phyloP scores from a whole-genome alignment of 2,888 invertebrate genomes.

The Melieria picta region DNA sequence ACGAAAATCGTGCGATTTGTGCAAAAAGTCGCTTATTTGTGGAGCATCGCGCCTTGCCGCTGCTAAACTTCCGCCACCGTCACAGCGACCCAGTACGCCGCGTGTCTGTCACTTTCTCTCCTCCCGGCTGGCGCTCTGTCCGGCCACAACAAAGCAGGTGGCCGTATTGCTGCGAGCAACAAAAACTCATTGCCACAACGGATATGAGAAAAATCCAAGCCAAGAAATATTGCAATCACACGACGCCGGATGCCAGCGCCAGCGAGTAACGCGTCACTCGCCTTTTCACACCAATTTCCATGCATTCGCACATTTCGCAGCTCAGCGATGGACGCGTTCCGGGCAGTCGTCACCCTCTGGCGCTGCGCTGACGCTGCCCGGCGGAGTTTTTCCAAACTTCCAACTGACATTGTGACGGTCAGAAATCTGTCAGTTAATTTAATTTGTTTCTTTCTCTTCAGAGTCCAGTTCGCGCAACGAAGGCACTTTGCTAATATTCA shows the following conservation, averaged over 20 bases:
- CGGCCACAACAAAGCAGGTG: neutral
- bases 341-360: neutral
- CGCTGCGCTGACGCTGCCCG: neutral
- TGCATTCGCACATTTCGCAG: neutral
- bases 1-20: too few species aligned
- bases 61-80: too few species aligned
- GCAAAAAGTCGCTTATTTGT: too few species aligned
- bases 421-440: too few species aligned
- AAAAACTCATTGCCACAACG: slow-evolving; percentile 48
- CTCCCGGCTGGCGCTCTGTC: neutral
- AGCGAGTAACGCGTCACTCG: neutral
- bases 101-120: too few species aligned
- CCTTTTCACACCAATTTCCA: neutral
- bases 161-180: slow-evolving; percentile 18
- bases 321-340: neutral
- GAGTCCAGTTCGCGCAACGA: neutral
- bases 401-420: too few species aligned
- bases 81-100: too few species aligned
- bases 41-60: too few species aligned
- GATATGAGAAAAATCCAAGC: slow-evolving; percentile 56
- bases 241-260: slow-evolving; percentile 17
- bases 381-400: too few species aligned
- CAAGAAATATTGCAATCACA: slow-evolving; percentile 35
- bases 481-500: too few species aligned
- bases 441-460: neutral